A percentile compares a stretch with the other conserved stretches of the same genome.
These are phyloP conservation scores for Amblyornis subalaris DNA, from an alignment of 2,113 vertebrate genomes.

Conservation along the genomic window DNA sequence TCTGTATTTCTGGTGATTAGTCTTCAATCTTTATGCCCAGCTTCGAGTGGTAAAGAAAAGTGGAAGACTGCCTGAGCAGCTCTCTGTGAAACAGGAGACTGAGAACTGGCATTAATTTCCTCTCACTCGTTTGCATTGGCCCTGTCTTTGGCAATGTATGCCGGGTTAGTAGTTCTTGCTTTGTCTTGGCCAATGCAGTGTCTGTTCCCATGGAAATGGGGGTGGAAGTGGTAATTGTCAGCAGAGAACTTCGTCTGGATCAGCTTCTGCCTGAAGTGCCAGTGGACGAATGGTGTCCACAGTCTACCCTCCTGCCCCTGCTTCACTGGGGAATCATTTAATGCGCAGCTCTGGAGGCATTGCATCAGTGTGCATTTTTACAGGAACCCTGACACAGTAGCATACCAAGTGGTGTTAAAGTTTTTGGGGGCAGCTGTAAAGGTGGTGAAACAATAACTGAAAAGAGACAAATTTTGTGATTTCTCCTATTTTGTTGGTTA, in stretches of 20 bases:
- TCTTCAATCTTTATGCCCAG: not conserved
- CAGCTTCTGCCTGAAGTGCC: not conserved
- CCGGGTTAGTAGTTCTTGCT: not conserved
- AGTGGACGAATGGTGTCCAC: not conserved
- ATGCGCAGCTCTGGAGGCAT: not conserved
- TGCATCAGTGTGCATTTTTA: not conserved
- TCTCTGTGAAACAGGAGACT: not conserved
- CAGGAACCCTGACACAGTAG: not conserved
- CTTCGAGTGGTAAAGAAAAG: not conserved
- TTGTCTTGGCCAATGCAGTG: constrained; percentile 10
- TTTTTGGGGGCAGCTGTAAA: not conserved
- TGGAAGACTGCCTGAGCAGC: not conserved
- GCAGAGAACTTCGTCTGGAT: not conserved
- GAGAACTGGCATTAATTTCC: constrained; percentile 32
- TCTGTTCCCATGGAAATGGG: constrained; percentile 51
- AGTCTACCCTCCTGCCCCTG: not conserved
- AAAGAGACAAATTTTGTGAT: not conserved
- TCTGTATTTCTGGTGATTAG: not conserved
- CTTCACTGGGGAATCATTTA: accelerated
- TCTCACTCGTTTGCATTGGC: not conserved
- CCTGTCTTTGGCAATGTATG: accelerated
- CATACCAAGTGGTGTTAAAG: not conserved
- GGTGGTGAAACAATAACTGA: not conserved
- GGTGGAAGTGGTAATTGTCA: constrained; percentile 5
- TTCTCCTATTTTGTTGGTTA: not conserved